phyloP scores from a whole-genome alignment of 2,797 vertebrate genomes.

The Salarias fasciatus region DNA sequence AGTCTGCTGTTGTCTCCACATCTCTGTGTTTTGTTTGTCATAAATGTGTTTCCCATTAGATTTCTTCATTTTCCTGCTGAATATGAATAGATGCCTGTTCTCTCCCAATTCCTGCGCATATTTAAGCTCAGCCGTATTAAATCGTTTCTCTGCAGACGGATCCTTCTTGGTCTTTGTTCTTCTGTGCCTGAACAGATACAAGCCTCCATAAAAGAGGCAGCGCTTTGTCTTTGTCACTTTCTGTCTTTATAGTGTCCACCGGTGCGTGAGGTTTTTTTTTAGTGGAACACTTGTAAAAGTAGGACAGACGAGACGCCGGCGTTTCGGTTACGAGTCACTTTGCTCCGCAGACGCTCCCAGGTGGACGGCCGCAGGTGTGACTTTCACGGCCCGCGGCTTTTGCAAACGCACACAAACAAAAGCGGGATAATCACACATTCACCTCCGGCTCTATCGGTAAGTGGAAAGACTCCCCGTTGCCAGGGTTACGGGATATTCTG shows the following conservation, averaged over 20 bases:
- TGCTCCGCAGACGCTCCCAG: slow-evolving; percentile 29
- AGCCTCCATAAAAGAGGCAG: slow-evolving; percentile 29
- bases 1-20: slow-evolving; percentile 29
- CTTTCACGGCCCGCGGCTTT: background rate
- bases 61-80: slow-evolving; percentile 15
- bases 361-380: slow-evolving; percentile 2
- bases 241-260: slow-evolving; percentile 37
- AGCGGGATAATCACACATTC: slow-evolving; percentile 1
- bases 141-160: slow-evolving; percentile 11
- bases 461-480: slow-evolving; percentile 56
- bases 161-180: slow-evolving; percentile 14
- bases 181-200: slow-evolving; percentile 4
- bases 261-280: slow-evolving; percentile 22
- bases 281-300: slow-evolving; percentile 22
- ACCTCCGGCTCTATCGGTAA: slow-evolving; percentile 47
- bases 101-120: background rate
- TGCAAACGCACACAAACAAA: background rate
- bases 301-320: slow-evolving; percentile 11
- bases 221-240: slow-evolving; percentile 42
- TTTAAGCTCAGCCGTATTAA: slow-evolving; percentile 6
- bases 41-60: slow-evolving; percentile 25
- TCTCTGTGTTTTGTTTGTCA: slow-evolving; percentile 21
- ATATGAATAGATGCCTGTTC: slow-evolving; percentile 14
- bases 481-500: slow-evolving; percentile 66
- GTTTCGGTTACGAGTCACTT: slow-evolving; percentile 2